Percentiles rank a stretch among this genome's conserved stretches.
Evolutionary conservation across 2,888 invertebrate genomes (phyloP).

Genomic region (Tortrix viridana): DNA sequence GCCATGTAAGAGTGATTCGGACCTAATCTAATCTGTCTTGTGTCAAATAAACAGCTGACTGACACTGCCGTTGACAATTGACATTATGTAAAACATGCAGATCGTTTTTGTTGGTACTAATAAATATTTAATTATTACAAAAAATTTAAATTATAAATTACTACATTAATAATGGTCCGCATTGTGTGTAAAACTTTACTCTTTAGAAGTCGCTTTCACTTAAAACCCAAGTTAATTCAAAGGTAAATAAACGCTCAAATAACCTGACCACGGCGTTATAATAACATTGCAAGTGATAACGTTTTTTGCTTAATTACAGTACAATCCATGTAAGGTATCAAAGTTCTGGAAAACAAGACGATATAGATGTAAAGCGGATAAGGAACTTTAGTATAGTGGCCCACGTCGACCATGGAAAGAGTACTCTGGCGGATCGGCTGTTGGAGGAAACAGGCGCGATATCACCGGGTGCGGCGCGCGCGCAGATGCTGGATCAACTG

Average conservation of each 20-base stretch:
- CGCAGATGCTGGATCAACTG: constrained; percentile 90
- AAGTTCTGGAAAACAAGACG: constrained; percentile 51
- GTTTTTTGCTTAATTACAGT: constrained; percentile 6
- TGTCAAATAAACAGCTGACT: constrained; percentile 12
- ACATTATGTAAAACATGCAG: background rate
- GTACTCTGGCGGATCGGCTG: constrained; percentile 97
- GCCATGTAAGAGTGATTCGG: no score
- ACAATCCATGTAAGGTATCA: constrained; percentile 26
- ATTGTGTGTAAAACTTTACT: constrained; percentile 22
- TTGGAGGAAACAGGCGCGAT: constrained; percentile 95
- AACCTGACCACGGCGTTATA: background rate
- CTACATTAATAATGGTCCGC: constrained; percentile 21
- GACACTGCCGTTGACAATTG: no score
- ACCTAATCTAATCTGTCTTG: no score
- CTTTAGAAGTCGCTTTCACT: constrained; percentile 5
- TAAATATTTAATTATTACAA: background rate
- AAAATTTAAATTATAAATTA: background rate
- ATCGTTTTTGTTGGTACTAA: background rate
- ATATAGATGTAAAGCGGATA: constrained; percentile 79
- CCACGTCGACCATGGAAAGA: constrained; percentile 99
- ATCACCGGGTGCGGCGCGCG: constrained; percentile 85
- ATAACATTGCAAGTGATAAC: background rate
- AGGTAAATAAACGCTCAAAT: constrained; percentile 12
- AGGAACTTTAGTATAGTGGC: constrained; percentile 99
- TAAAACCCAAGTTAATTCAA: constrained; percentile 11